Evolutionary conservation across 2,888 invertebrate species (phyloP).

Genomic region (Mystacides longicornis): DNA sequence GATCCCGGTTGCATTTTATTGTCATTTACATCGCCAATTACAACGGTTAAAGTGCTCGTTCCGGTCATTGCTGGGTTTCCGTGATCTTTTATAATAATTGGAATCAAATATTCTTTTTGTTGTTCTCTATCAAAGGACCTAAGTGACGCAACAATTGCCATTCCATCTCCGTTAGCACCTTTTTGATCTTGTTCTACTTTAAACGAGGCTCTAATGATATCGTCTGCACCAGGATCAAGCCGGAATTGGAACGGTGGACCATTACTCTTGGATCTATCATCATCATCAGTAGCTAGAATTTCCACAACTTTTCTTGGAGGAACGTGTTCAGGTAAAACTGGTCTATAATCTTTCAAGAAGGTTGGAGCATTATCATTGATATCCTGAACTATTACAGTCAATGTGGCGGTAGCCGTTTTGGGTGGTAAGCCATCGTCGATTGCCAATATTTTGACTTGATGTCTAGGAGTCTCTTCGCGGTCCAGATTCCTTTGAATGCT

Average conservation of each 20-base stretch:
- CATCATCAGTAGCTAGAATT: slow-evolving; percentile 88
- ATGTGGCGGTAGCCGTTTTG: slow-evolving; percentile 86
- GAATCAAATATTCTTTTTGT: slow-evolving; percentile 93
- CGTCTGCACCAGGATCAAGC: slow-evolving; percentile 88
- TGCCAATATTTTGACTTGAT: slow-evolving; percentile 93
- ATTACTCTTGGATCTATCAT: slow-evolving; percentile 88
- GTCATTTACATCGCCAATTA: slow-evolving; percentile 97
- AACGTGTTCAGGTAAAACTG: slow-evolving; percentile 88
- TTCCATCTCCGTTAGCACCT: slow-evolving; percentile 95
- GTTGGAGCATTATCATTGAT: slow-evolving; percentile 94
- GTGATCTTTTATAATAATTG: slow-evolving; percentile 95
- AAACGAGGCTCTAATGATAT: slow-evolving; percentile 88
- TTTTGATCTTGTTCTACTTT: slow-evolving; percentile 96
- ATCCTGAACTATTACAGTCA: slow-evolving; percentile 91
- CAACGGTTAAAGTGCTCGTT: slow-evolving; percentile 90
- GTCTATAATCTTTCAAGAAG: slow-evolving; percentile 86
- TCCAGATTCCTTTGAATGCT: slow-evolving; percentile 89
- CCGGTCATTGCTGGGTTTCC: slow-evolving; percentile 96
- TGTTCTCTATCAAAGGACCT: slow-evolving; percentile 92
- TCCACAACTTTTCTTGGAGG: slow-evolving; percentile 88
- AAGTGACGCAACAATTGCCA: slow-evolving; percentile 93
- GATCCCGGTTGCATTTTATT: slow-evolving; percentile 98
- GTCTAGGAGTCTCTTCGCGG: slow-evolving; percentile 89
- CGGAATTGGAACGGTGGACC: slow-evolving; percentile 95
- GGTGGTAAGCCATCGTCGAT: slow-evolving; percentile 92